These are phyloP conservation scores for Colistium nudipinnis DNA, from an alignment of 2,113 vertebrate species.

Conservation along the genomic window DNA sequence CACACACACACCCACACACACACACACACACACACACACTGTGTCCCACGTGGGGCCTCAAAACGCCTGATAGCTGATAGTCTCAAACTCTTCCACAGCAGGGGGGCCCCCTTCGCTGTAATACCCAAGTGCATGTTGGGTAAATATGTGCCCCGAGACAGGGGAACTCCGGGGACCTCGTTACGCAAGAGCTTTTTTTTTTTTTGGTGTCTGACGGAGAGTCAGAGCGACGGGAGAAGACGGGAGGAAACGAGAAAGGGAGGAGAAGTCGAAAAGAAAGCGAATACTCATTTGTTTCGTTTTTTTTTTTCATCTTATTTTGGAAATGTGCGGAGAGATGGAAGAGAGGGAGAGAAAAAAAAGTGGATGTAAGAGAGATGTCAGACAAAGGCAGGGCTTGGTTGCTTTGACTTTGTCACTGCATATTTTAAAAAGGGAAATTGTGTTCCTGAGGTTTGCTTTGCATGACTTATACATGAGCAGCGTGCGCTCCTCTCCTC, in stretches of 20 bases:
- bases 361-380: constrained; percentile 24
- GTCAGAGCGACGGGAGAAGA: constrained; percentile 9
- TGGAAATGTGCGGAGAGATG: constrained; percentile 5
- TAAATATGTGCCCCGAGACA: constrained; percentile 49
- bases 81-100: constrained; percentile 13
- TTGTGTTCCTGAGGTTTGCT: constrained; percentile 39
- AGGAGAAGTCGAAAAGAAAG: neutral
- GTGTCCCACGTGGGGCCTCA: neutral
- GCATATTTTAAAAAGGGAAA: constrained; percentile 42
- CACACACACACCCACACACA: neutral
- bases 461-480: constrained; percentile 53
- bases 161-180: constrained; percentile 37
- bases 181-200: constrained; percentile 60
- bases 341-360: neutral
- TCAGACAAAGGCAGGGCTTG: constrained; percentile 39
- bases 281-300: neutral
- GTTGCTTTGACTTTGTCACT: constrained; percentile 34
- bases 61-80: constrained; percentile 12
- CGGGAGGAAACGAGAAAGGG: neutral
- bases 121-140: constrained; percentile 46
- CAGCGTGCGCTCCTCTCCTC: neutral
- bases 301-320: constrained; percentile 17
- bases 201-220: constrained; percentile 46
- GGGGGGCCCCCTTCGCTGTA: constrained; percentile 15
- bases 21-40: neutral